These are phyloP conservation scores for Diprion similis DNA, from an alignment of 1,140 invertebrate genomes.

Conservation along the genomic window DNA sequence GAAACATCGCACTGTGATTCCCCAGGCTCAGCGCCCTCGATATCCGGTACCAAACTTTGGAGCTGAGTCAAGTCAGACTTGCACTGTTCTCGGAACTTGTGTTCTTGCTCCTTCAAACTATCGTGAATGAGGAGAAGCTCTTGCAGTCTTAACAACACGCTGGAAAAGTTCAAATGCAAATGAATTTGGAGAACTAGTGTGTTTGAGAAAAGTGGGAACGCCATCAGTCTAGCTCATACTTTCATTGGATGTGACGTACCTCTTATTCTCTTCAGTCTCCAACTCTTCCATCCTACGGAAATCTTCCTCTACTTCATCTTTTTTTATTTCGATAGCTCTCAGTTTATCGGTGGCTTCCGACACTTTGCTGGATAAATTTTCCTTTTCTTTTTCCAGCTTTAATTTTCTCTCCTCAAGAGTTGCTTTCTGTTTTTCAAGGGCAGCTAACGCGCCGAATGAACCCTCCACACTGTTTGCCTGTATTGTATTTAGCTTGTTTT, in stretches of 20 bases:
- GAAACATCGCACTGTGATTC: slow-evolving; percentile 42
- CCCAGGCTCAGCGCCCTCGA: slow-evolving; percentile 39
- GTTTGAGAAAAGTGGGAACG: not conserved
- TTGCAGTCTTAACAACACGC: slow-evolving; percentile 69
- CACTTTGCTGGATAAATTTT: slow-evolving; percentile 47
- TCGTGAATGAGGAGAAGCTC: slow-evolving; percentile 75
- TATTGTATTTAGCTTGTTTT: not conserved
- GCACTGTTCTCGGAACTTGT: slow-evolving; percentile 78
- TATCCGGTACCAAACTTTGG: slow-evolving; percentile 66
- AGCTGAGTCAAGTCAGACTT: slow-evolving; percentile 69
- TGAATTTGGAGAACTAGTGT: not conserved
- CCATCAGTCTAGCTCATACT: not conserved
- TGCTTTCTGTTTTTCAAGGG: slow-evolving; percentile 65
- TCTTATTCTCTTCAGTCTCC: slow-evolving; percentile 60
- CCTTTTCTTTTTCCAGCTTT: slow-evolving; percentile 56
- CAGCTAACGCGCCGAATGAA: slow-evolving; percentile 33
- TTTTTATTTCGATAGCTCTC: slow-evolving; percentile 38
- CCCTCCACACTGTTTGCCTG: slow-evolving; percentile 18
- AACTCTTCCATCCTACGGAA: slow-evolving; percentile 58
- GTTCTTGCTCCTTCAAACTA: slow-evolving; percentile 75
- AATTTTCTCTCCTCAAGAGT: slow-evolving; percentile 56
- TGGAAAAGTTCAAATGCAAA: slow-evolving; percentile 46
- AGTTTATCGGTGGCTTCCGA: slow-evolving; percentile 37
- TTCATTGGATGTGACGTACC: slow-evolving; percentile 45
- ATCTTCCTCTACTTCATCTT: slow-evolving; percentile 42